A percentile compares a stretch with the other conserved stretches of the same genome.
Conservation (phyloP, 2,797 vertebrate species). For the Rhinoraja longicauda region DNA sequence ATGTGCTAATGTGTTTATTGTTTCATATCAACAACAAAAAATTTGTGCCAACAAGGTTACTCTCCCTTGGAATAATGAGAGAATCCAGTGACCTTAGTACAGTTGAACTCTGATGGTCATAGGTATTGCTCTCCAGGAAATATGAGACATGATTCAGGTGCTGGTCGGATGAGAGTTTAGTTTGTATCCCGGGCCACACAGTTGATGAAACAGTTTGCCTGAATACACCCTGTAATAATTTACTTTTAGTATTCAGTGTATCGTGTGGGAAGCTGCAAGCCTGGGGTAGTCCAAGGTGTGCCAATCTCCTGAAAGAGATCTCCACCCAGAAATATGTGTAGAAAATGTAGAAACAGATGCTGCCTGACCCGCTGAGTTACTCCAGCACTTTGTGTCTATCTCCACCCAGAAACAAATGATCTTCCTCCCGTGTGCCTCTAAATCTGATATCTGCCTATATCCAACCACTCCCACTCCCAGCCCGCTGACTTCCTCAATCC, state of each 20-base stretch:
- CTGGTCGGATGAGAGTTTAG: background rate
- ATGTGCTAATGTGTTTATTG: background rate
- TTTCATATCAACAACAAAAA: background rate
- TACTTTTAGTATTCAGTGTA: background rate
- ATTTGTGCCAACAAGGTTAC: slow-evolving; percentile 13
- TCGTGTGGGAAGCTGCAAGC: background rate
- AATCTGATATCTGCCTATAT: background rate
- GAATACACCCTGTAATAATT: background rate
- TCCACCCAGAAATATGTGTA: background rate
- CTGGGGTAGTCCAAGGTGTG: background rate
- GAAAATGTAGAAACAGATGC: no score
- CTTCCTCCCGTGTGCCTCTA: background rate
- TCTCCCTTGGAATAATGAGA: background rate
- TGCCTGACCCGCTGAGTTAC: no score
- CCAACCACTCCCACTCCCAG: background rate
- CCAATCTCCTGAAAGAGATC: background rate
- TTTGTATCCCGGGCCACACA: background rate
- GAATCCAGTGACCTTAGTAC: background rate
- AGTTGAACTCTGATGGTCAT: background rate
- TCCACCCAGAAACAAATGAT: slow-evolving; percentile 27
- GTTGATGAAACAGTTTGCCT: background rate
- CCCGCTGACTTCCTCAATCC: background rate
- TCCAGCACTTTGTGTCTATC: background rate
- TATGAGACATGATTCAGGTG: background rate
- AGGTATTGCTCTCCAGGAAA: background rate